These are phyloP conservation scores for Coregonus clupeaformis DNA, from an alignment of 2,113 vertebrate species.

Conservation along the genomic window DNA sequence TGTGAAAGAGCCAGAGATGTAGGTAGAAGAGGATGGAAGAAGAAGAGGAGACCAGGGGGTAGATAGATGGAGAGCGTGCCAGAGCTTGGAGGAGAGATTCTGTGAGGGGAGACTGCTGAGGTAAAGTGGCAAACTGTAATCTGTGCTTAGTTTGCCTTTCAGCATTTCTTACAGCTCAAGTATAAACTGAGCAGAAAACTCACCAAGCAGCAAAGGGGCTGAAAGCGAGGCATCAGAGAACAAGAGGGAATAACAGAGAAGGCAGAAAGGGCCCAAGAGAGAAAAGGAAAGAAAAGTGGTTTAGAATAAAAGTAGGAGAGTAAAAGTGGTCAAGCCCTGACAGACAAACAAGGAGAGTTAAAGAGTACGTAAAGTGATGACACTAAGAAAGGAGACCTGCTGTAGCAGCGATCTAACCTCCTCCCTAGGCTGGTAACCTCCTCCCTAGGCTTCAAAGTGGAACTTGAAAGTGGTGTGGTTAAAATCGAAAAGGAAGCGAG, in stretches of 20 bases:
- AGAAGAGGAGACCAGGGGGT: background rate
- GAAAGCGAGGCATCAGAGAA: conserved; percentile 61
- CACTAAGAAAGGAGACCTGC: background rate
- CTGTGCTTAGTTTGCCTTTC: background rate
- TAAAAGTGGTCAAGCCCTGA: conserved; percentile 4
- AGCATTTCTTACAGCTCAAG: background rate
- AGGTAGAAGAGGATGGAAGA: background rate
- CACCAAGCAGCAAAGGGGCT: conserved; percentile 84
- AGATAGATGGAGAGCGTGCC: background rate
- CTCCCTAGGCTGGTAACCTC: no score
- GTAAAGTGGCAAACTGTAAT: background rate
- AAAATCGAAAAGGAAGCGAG: no score
- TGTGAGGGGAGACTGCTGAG: background rate
- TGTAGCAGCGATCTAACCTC: no score
- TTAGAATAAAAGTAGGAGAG: conserved; percentile 13
- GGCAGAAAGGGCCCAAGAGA: conserved; percentile 23
- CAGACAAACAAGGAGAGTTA: background rate
- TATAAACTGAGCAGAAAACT: conserved; percentile 57
- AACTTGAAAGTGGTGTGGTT: no score
- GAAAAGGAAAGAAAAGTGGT: conserved; percentile 4
- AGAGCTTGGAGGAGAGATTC: background rate
- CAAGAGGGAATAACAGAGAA: conserved; percentile 41
- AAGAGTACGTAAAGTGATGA: no score
- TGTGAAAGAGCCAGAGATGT: background rate
- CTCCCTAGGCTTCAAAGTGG: no score